Conservation (phyloP, 2,888 invertebrate species). For the Exocentrus adspersus region DNA sequence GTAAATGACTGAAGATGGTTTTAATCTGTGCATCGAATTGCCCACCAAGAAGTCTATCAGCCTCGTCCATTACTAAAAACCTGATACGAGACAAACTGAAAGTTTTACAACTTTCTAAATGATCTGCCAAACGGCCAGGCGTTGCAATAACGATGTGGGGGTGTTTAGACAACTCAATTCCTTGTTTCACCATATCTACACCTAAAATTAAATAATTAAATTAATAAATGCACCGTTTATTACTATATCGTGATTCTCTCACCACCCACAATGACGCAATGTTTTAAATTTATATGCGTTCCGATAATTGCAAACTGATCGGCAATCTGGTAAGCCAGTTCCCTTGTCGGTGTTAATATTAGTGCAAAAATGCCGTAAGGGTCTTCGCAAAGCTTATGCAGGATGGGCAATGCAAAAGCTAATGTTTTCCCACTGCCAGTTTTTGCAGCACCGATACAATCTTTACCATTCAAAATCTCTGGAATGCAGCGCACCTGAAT, state of each 20-base stretch:
- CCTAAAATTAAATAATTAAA: conserved; percentile 64
- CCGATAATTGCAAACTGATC: conserved; percentile 96
- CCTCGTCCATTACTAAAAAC: conserved; percentile 95
- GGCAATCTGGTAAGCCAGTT: conserved; percentile 90
- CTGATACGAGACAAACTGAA: conserved; percentile 82
- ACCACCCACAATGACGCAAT: conserved; percentile 87
- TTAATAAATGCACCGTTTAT: neutral
- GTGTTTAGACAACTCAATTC: conserved; percentile 79
- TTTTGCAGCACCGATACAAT: conserved; percentile 96
- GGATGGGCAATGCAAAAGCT: conserved; percentile 94
- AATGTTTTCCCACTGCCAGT: conserved; percentile 99
- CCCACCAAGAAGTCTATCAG: conserved; percentile 85
- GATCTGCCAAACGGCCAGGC: conserved; percentile 94
- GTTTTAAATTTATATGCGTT: conserved; percentile 84
- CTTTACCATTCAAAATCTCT: conserved; percentile 78
- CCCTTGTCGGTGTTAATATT: conserved; percentile 94
- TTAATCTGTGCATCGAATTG: conserved; percentile 85
- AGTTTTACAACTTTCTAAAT: conserved; percentile 87
- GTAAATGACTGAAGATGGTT: conserved; percentile 80
- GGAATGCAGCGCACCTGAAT: conserved; percentile 87
- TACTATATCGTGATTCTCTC: neutral
- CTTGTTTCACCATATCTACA: conserved; percentile 91
- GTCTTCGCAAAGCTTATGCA: conserved; percentile 91
- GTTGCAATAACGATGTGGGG: conserved; percentile 98
- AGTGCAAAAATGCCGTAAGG: conserved; percentile 97